Percentiles rank a stretch among this genome's conserved stretches.
phyloP scores from a whole-genome alignment of 2,888 invertebrate genomes.

The Cheilosia pagana region DNA sequence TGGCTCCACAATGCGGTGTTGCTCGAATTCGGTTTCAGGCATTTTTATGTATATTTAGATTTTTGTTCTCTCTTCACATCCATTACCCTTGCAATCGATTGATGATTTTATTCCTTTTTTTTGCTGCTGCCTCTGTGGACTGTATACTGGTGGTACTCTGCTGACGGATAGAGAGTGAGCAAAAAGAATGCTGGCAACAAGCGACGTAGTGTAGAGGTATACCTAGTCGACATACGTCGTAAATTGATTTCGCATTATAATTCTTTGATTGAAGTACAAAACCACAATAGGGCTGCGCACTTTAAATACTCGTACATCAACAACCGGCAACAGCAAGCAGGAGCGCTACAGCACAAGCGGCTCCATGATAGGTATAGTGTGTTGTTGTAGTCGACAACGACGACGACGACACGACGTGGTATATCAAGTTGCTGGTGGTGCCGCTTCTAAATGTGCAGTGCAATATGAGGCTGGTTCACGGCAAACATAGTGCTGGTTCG shows the following conservation, averaged over 20 bases:
- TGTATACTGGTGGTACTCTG: no score
- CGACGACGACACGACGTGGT: constrained; percentile 38
- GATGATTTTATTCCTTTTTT: constrained; percentile 46
- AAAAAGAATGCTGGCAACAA: constrained; percentile 53
- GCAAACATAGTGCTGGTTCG: constrained; percentile 63
- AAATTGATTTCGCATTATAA: constrained; percentile 75
- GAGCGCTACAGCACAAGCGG: neutral
- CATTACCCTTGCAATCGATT: constrained; percentile 63
- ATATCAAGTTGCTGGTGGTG: constrained; percentile 65
- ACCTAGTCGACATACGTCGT: constrained; percentile 62
- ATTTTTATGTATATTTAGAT: constrained; percentile 26
- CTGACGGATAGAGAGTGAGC: constrained; percentile 33
- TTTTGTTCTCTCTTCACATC: constrained; percentile 44
- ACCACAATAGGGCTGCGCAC: constrained; percentile 73
- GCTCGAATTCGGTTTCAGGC: constrained; percentile 62
- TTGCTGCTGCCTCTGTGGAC: neutral
- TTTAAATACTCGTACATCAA: constrained; percentile 60
- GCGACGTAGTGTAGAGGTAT: constrained; percentile 23
- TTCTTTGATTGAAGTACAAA: constrained; percentile 73
- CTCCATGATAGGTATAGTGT: constrained; percentile 10
- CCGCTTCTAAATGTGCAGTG: constrained; percentile 71
- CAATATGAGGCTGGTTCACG: constrained; percentile 68
- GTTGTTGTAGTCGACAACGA: constrained; percentile 3
- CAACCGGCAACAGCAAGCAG: constrained; percentile 17
- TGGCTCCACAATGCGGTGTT: constrained; percentile 44